Base-by-base conservation (phyloP, 2,888 invertebrate species). In the Drosophila silvestris region DNA sequence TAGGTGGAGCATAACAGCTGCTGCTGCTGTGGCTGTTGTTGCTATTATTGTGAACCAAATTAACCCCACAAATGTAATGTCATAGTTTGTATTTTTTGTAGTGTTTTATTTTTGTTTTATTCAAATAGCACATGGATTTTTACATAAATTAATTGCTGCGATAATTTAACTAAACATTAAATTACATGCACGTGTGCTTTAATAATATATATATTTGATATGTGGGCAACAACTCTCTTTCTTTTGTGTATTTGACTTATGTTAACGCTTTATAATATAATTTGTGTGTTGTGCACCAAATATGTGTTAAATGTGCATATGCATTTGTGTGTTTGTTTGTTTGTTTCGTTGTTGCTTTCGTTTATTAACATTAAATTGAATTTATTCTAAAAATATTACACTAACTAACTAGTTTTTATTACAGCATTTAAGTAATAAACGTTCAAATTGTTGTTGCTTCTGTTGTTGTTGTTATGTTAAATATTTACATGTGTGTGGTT, bases 121-220 rank as follows among this genome's bases (percentile, higher is more conserved):
- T 86, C 73, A 89, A 85, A 83, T 90, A 89, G 84, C 85, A 84
- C 87, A 84, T 70, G 72, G 74, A 82, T 70, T 73, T 77, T 77
- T 56, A 81, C 86, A 90, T 89, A 85, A 90, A 90, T 90, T 81
- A 85, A 81, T 74, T 71, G 79, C 77, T 74, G 70, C 65, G 72
- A 82, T 73, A 77, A 89, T 85, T 87, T 82, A 89, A 85, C 70
- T 89, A 89, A 77, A 70, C 3, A 77, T 65, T 61, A 82, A 82
- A 71, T 61, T 64, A 79, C 26, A 70, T 74, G 67, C 74, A 59
- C 44, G 52, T 54, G 74, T 74, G 79, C 66, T 33, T 58, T 37
- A 51, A 69, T 28, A 7, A 26, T 56, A 16, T 37, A 14, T 33
- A 53, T 56, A 47, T n/a, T 44, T 79, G 74, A 82, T 79, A 79